Evolutionary conservation across 2,888 invertebrate species (phyloP).

Genomic region (Cyaniris semiargus): DNA sequence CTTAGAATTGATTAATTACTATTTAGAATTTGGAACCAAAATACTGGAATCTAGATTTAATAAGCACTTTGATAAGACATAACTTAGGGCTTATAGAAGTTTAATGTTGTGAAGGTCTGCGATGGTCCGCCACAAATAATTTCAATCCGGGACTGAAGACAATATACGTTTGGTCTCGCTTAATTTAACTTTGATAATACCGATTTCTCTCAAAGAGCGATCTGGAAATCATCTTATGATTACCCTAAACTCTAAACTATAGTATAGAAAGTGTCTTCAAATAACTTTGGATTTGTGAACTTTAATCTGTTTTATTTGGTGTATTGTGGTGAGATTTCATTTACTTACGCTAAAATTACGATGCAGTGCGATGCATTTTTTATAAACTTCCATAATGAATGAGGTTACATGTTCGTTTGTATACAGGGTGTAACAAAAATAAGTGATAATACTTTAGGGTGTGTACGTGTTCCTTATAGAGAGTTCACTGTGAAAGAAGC

Average conservation of each 20-base stretch:
- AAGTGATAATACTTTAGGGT: too few relatives aligned
- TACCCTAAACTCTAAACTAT: neutral
- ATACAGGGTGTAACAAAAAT: too few relatives aligned
- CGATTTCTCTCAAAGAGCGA: neutral
- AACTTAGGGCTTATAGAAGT: constrained; percentile 1
- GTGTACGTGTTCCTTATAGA: too few relatives aligned
- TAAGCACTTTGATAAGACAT: neutral
- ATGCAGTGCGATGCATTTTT: too few relatives aligned
- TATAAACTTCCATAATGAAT: too few relatives aligned
- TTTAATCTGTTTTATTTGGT: too few relatives aligned
- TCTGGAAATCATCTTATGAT: neutral
- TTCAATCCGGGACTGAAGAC: neutral
- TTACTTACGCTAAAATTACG: too few relatives aligned
- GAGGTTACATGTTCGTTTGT: too few relatives aligned
- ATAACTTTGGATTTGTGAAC: too few relatives aligned
- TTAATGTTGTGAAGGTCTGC: neutral
- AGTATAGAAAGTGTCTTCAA: too few relatives aligned
- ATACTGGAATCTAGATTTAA: neutral
- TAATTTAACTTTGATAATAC: constrained; percentile 21
- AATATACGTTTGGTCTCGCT: neutral
- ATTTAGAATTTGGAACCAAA: neutral
- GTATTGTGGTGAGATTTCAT: too few relatives aligned
- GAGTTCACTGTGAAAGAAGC: too few relatives aligned
- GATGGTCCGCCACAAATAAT: neutral
- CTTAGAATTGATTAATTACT: neutral